Evolutionary conservation across 2,797 vertebrate species (phyloP).

Genomic region (Acipenser oxyrinchus): DNA sequence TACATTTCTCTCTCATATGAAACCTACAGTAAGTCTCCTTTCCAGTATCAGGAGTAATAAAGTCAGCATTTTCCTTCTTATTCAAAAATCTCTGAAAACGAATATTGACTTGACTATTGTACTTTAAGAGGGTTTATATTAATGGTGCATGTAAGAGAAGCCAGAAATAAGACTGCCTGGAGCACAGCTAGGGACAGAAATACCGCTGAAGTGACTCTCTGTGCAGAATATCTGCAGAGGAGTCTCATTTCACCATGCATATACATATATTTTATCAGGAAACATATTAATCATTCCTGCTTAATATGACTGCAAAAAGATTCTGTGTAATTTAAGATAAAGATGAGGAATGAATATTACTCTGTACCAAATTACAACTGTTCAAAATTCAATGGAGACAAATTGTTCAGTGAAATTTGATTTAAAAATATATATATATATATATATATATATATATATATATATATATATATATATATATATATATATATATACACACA

Average conservation of each 20-base stretch:
- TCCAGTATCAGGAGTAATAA: neutral
- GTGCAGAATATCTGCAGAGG: constrained; percentile 1
- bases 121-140: too few relatives aligned
- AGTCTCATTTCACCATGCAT: constrained; percentile 38
- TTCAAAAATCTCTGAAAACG: too few relatives aligned
- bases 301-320: constrained; percentile 54
- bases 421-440: too few relatives aligned
- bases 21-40: neutral
- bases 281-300: constrained; percentile 54
- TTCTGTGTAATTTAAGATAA: constrained; percentile 64
- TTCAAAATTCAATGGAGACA: constrained; percentile 59
- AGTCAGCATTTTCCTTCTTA: neutral
- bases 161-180: neutral
- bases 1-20: neutral
- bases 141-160: neutral
- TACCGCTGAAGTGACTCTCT: neutral
- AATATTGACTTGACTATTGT: too few relatives aligned
- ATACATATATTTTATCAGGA: constrained; percentile 62
- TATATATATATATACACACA: too few relatives aligned
- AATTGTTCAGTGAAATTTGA: constrained; percentile 46
- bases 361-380: constrained; percentile 66
- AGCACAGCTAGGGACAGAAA: neutral
- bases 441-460: too few relatives aligned
- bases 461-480: too few relatives aligned
- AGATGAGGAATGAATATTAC: constrained; percentile 60